These are phyloP conservation scores for Echinarachnius parma DNA, from an alignment of 53 echinoderm and acorn worm species.

Conservation along the genomic window DNA sequence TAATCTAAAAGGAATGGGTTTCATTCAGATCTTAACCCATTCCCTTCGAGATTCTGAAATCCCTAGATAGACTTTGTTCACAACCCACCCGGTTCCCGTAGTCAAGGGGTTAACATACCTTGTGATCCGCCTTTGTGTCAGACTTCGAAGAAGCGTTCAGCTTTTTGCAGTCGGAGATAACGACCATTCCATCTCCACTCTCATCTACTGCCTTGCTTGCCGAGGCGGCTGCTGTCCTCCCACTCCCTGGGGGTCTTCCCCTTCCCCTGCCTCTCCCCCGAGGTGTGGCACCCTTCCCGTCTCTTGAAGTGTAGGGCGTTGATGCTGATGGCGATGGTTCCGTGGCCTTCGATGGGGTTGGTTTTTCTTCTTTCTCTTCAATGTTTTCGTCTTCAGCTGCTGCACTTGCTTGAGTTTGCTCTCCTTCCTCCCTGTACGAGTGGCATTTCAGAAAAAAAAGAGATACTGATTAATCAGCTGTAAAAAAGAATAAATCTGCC, in stretches of 20 bases:
- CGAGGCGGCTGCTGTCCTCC: constrained; percentile 8
- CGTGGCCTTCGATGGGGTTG: not conserved
- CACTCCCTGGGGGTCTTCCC: constrained; percentile 32
- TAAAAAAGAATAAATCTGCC: no score
- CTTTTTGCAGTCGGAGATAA: constrained; percentile 11
- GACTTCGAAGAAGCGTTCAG: not conserved
- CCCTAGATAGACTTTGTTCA: no score
- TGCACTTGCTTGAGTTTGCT: no score
- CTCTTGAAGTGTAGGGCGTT: constrained; percentile 18
- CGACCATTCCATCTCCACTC: not conserved
- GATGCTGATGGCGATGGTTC: constrained; percentile 27
- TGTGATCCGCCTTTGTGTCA: not conserved
- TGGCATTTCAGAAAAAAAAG: no score
- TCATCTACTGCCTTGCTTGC: constrained; percentile 10
- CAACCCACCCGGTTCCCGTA: no score
- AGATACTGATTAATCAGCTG: no score
- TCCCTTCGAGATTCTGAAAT: no score
- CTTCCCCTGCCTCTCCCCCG: constrained; percentile 26
- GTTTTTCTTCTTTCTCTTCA: constrained; percentile 17
- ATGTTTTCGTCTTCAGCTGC: not conserved
- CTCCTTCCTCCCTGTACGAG: not conserved
- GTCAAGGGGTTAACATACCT: not conserved
- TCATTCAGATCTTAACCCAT: not conserved
- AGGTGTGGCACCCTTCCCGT: constrained; percentile 1
- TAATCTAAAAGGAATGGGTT: not conserved